Conservation (phyloP, 2,888 invertebrate genomes). For the Acronicta leporina region DNA sequence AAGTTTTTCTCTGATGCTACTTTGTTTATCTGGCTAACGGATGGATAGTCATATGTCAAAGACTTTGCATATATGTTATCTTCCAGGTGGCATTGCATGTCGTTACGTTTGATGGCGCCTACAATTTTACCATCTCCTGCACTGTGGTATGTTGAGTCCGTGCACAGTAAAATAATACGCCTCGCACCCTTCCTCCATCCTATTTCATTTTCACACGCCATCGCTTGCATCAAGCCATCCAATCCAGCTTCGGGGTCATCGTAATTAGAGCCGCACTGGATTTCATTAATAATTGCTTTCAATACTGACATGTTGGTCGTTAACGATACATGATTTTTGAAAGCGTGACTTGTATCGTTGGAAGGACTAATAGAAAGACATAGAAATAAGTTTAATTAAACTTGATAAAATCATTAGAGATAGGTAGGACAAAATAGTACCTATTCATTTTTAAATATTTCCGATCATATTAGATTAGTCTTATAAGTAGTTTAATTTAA, state of each 20-base stretch:
- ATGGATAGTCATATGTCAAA: slow-evolving; percentile 92
- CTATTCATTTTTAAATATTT: no score
- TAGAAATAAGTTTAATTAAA: no score
- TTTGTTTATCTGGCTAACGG: slow-evolving; percentile 91
- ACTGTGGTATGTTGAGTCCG: slow-evolving; percentile 94
- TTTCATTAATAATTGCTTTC: slow-evolving; percentile 22
- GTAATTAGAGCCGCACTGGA: slow-evolving; percentile 83
- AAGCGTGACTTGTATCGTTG: slow-evolving; percentile 83
- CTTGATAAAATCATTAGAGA: no score
- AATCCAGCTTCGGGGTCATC: slow-evolving; percentile 95
- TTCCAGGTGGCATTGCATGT: slow-evolving; percentile 91
- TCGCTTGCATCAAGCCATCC: slow-evolving; percentile 96
- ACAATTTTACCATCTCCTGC: slow-evolving; percentile 94
- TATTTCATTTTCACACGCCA: slow-evolving; percentile 91
- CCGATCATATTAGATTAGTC: no score
- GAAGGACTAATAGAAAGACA: slow-evolving; percentile 16
- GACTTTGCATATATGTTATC: slow-evolving; percentile 86
- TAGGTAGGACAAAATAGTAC: no score
- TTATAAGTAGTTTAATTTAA: no score
- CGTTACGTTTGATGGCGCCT: slow-evolving; percentile 91
- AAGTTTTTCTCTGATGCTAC: slow-evolving; percentile 91
- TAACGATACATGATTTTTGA: slow-evolving; percentile 92
- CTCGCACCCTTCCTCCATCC: slow-evolving; percentile 93
- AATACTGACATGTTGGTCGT: slow-evolving; percentile 87
- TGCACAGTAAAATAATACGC: slow-evolving; percentile 93